Evolutionary conservation across 2,113 vertebrate species (phyloP), one percentile per base, ranked within the genome.

Genomic region (Camelus dromedarius): DNA sequence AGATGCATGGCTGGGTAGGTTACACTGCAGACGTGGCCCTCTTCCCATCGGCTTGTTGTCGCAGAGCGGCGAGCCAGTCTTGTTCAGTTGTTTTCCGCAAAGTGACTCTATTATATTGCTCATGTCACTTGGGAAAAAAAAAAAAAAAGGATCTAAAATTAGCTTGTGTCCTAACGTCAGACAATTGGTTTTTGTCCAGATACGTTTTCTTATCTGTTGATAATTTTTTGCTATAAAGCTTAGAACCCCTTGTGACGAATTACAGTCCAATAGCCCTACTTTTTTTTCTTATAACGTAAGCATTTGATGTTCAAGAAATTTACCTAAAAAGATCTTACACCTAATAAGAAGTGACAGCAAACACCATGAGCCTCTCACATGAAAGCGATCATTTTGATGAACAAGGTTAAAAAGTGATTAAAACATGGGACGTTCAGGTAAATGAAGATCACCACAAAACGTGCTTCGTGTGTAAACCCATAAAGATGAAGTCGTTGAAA

Each of bases 241-340:
- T 87, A 50, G 95, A 98, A 91, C 56, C 72, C 96, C 97, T 97
- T 98, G 95, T 94, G 96, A 88, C 85, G 84, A 97, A 95, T 98
- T 96, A 98, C 96, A 98, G 97, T n/a, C 84, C 96, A 98, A 98
- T 98, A 98, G 64, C 91, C 93, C 46, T 56, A 97, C 89, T 77
- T 97, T 98, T 98, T 98, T 70, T 96, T 97, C 97, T 97, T 94
- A 79, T 95, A 97, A 97, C 93, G 35, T 95, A 97, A 96, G 75
- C 93, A 97, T 97, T 98, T 98, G 97, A 98, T 98, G 98, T 98
- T 97, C 96, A 96, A 97, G 96, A 97, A 86, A 72, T 83, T 97
- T 98, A 96, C 97, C 84, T 96, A 86, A 70, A 96, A 75, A 92
- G 96, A 92, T 95, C 91, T 98, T 93, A 72, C 0, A 5, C 30